A percentile compares a stretch with the other conserved stretches of the same genome.
Evolutionary conservation across 1,140 invertebrate genomes (phyloP).

Genomic region (Aplysia californica): DNA sequence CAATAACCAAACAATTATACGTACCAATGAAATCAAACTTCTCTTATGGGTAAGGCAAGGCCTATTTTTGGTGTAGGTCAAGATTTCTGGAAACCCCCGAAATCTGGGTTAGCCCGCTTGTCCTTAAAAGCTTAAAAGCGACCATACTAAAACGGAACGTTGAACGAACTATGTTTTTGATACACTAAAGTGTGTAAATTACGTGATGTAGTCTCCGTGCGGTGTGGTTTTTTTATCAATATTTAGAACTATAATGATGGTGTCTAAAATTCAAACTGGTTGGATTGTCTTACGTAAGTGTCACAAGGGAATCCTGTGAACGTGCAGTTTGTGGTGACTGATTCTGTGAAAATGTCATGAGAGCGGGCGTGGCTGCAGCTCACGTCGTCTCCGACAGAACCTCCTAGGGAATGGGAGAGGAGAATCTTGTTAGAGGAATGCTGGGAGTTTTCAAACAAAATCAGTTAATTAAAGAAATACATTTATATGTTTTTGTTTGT

Average conservation of each 20-base stretch:
- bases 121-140: too few species aligned
- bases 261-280: too few species aligned
- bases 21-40: too few species aligned
- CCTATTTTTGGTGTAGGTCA: too few species aligned
- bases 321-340: constrained; percentile 79
- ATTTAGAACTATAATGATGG: not conserved
- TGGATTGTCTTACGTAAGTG: constrained; percentile 67
- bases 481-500: too few species aligned
- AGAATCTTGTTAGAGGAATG: not conserved
- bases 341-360: constrained; percentile 90
- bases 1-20: too few species aligned
- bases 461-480: too few species aligned
- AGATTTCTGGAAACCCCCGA: too few species aligned
- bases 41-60: too few species aligned
- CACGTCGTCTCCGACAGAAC: constrained; percentile 63
- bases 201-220: not conserved
- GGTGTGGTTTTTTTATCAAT: not conserved
- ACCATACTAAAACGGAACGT: not conserved
- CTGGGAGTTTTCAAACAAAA: too few species aligned
- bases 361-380: constrained; percentile 87
- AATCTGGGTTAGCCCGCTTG: too few species aligned
- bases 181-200: too few species aligned
- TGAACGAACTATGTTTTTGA: not conserved
- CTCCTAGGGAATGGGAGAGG: not conserved
- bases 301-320: constrained; percentile 77